These are phyloP conservation scores for Dynastes grantii DNA, from an alignment of 2,888 invertebrate species.

Conservation along the genomic window DNA sequence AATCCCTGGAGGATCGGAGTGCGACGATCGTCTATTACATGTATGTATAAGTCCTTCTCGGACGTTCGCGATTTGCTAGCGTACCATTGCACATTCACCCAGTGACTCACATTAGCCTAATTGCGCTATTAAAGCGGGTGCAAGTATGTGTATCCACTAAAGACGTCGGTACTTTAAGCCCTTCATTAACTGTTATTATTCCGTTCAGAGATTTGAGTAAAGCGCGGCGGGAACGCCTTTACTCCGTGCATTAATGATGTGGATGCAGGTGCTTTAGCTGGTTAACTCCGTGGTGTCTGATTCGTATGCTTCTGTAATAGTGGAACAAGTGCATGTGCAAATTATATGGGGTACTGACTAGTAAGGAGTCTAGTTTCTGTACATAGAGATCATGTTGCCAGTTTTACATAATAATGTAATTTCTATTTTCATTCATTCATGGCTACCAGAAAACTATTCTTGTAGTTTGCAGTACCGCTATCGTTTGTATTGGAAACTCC, in stretches of 20 bases:
- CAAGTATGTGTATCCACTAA: slow-evolving; percentile 5
- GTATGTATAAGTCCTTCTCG: neutral
- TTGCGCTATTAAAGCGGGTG: slow-evolving; percentile 15
- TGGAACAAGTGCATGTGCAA: too few relatives aligned
- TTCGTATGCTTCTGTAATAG: too few relatives aligned
- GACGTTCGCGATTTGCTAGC: too few relatives aligned
- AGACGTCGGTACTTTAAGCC: slow-evolving; percentile 27
- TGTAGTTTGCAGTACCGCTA: too few relatives aligned
- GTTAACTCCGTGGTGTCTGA: too few relatives aligned
- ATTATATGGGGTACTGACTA: too few relatives aligned
- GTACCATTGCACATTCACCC: slow-evolving; percentile 9
- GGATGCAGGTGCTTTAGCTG: slow-evolving; percentile 6
- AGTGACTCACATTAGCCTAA: slow-evolving; percentile 25
- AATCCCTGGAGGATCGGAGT: neutral
- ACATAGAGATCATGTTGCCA: too few relatives aligned
- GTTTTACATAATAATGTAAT: too few relatives aligned
- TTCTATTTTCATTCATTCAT: too few relatives aligned
- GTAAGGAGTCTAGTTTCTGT: too few relatives aligned
- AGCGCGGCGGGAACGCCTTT: slow-evolving; percentile 2
- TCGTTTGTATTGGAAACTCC: too few relatives aligned
- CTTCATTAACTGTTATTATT: slow-evolving; percentile 42
- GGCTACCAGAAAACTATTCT: too few relatives aligned
- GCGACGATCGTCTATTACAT: neutral
- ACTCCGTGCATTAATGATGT: slow-evolving; percentile 19
- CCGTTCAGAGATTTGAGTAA: slow-evolving; percentile 33